Base-by-base conservation (phyloP, 1,140 invertebrate genomes). In the Drosophila varians region DNA sequence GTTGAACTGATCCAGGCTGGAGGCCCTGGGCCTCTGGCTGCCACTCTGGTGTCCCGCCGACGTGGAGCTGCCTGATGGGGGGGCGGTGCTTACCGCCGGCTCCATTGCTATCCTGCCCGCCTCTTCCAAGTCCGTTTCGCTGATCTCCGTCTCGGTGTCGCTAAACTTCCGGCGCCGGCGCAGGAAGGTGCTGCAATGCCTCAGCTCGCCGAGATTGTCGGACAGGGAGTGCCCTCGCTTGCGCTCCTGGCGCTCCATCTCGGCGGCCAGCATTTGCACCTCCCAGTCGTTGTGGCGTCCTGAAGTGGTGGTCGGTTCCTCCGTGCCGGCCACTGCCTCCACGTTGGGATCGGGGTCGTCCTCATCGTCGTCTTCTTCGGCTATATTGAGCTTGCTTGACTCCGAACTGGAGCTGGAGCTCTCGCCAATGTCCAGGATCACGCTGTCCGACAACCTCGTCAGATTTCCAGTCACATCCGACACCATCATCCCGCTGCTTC, bases 181-280 rank as follows among this genome's bases (percentile, higher is more conserved):
- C 26, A 91, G 31, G 16, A 88, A 60, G 4, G 70, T 84, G 53
- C 80, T 79, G 47, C 80, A 80, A 51, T 88, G 66, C 14, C 69
- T 75, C 43, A 80, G 65, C 60, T 90, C 76, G 36, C 69, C 72
- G 0, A 77, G 66, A 56, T 78, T 76, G 58, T 90, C 87, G 25
- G 77, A 76, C 0, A 82, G 71, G 0, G 90, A 87, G 21, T 77
- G 75, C 4, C 87, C 90, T 0, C 89, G 82, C 16, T 79, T 88
- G 1, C 82, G 92, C 87, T 93, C 93, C 74, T 90, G 92, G 74
- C 92, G 92, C 49, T 95, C 94, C 69, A 96, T 92, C 77, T 96
- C 94, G 51, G 95, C 93, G 0, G 95, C 95, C 18, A 96, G 90
- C 94, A 96, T 95, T 77, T 94, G 92, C 0, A 96, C 93, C 89